Conservation (phyloP, 2,113 vertebrate genomes). For the Labeo rohita region DNA sequence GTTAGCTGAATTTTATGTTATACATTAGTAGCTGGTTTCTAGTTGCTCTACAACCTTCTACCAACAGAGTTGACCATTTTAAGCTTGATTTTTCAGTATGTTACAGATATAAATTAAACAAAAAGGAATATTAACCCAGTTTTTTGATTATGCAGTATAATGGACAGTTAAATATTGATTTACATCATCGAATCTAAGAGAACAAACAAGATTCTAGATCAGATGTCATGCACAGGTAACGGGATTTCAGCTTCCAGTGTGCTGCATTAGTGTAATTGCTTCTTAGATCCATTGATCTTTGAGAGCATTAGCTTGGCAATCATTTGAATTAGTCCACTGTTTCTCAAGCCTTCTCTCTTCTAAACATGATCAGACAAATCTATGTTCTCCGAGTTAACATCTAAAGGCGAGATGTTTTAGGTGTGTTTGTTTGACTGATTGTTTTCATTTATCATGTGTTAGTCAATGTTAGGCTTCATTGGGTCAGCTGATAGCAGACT, state of each 20-base stretch:
- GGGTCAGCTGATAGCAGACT: not conserved
- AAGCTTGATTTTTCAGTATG: not conserved
- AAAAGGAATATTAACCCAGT: not conserved
- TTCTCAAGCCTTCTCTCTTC: constrained; percentile 60
- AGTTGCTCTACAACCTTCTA: not conserved
- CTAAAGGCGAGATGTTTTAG: not conserved
- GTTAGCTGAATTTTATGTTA: not conserved
- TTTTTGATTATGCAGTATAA: constrained; percentile 8
- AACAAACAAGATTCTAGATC: not conserved
- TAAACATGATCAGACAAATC: not conserved
- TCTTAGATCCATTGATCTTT: constrained; percentile 58
- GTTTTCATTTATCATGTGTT: not conserved
- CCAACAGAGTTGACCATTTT: not conserved
- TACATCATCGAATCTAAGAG: not conserved
- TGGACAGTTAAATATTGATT: constrained; percentile 6
- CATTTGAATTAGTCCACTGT: constrained; percentile 62
- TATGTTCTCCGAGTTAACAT: not conserved
- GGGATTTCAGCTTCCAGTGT: constrained; percentile 49
- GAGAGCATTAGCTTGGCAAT: constrained; percentile 59
- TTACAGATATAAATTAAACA: not conserved
- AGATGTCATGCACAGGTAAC: constrained; percentile 9
- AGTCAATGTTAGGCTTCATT: not conserved
- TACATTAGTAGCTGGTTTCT: not conserved
- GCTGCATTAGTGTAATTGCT: constrained; percentile 50
- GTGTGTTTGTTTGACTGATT: not conserved